Evolutionary conservation across 1,140 invertebrate genomes (phyloP).

Genomic region (Spodoptera litura): DNA sequence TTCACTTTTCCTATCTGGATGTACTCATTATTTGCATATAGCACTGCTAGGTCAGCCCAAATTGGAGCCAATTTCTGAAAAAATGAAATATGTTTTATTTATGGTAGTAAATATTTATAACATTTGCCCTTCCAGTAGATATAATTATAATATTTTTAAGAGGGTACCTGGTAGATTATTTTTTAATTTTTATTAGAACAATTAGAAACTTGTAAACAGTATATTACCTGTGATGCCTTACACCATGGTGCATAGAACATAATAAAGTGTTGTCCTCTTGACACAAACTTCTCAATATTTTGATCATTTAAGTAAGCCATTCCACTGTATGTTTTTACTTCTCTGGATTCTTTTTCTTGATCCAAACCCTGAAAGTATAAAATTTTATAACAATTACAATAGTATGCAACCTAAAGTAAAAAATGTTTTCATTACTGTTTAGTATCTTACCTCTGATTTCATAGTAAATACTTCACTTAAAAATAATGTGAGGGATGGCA

Average conservation of each 20-base stretch:
- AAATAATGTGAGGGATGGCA: constrained; percentile 77
- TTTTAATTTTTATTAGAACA: too few relatives aligned
- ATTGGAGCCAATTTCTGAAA: constrained; percentile 74
- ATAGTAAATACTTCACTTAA: constrained; percentile 76
- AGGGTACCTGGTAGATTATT: too few relatives aligned
- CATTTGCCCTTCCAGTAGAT: too few relatives aligned
- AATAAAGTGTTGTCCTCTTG: constrained; percentile 79
- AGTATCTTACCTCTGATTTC: constrained; percentile 67
- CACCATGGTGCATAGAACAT: constrained; percentile 83
- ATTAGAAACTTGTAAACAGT: background rate
- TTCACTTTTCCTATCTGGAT: constrained; percentile 80
- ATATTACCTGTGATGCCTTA: constrained; percentile 75
- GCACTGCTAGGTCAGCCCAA: constrained; percentile 73
- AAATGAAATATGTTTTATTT: background rate
- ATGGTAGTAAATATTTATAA: background rate
- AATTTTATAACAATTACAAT: background rate
- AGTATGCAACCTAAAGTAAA: too few relatives aligned
- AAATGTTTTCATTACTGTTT: background rate
- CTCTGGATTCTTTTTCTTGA: constrained; percentile 58
- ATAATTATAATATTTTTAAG: too few relatives aligned
- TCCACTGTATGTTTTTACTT: constrained; percentile 76
- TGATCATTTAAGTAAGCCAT: constrained; percentile 77
- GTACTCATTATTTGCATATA: constrained; percentile 74
- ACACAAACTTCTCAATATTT: constrained; percentile 81
- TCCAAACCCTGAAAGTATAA: constrained; percentile 54